Evolutionary conservation across 2,888 invertebrate genomes (phyloP).

Genomic region (Drosophila colorata): DNA sequence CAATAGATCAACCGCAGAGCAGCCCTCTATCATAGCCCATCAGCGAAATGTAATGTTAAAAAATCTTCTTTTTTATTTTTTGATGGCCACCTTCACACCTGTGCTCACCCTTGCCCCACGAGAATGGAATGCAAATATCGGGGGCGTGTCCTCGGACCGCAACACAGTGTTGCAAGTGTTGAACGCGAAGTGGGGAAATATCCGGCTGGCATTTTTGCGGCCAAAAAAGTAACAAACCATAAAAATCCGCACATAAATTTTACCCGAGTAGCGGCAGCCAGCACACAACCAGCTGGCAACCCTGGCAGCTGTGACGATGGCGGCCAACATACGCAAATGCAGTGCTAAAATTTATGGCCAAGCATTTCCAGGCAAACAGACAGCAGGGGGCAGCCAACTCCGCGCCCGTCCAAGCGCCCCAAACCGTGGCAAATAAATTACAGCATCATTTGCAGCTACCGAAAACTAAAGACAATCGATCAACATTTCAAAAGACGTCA

Average conservation of each 20-base stretch:
- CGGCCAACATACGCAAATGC: constrained; percentile 69
- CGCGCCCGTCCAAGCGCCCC: constrained; percentile 13
- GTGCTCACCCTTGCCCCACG: background rate
- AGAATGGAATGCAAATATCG: constrained; percentile 3
- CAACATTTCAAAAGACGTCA: constrained; percentile 27
- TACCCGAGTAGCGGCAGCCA: constrained; percentile 26
- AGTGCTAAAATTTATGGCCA: constrained; percentile 63
- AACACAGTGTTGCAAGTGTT: constrained; percentile 34
- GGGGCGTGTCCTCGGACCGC: constrained; percentile 17
- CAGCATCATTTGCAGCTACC: constrained; percentile 52
- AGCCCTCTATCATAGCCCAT: no score
- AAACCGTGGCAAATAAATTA: constrained; percentile 52
- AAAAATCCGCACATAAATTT: constrained; percentile 69
- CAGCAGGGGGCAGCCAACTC: constrained; percentile 25
- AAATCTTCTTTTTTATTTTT: no score
- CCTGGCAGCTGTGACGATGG: constrained; percentile 51
- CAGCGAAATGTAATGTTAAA: background rate
- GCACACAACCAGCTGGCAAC: constrained; percentile 20
- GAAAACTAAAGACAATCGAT: constrained; percentile 27
- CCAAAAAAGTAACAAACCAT: constrained; percentile 55
- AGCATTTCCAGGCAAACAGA: constrained; percentile 39
- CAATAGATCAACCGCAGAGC: no score
- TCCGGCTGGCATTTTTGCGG: constrained; percentile 10
- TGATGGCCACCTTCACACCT: constrained; percentile 5
- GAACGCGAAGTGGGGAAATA: constrained; percentile 6